Base-by-base conservation (phyloP, 2,113 vertebrate genomes). In the Benitochromis conjunctus region DNA sequence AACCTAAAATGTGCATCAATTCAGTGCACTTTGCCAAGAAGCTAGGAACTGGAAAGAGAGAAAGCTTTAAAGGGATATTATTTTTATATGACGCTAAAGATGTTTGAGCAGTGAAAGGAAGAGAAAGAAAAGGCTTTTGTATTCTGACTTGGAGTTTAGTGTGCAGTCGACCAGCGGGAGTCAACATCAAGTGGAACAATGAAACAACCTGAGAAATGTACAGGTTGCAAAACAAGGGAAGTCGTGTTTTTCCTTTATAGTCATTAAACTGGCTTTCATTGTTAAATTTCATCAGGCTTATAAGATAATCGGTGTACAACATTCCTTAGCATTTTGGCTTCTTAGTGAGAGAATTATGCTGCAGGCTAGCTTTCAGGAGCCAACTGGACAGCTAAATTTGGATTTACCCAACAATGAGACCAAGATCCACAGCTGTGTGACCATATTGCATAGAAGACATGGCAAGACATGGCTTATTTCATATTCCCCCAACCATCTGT, bases 311-410 rank as follows among this genome's bases (percentile, higher is more conserved):
- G 88, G 54, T 85, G 83, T 85, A 12, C 64, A 91, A 93, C 90
- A 92, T 92, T 91, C 87, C 77, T 89, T 86, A 84, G 86, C 81
- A 69, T 95, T 89, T 84, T 93, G 91, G 90, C 91, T 88, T 76
- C 57, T 69, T 55, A 55, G 82, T 86, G 86, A 77, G 86, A 86
- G 64, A 92, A 90, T 91, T 91, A 88, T 89, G 91, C 92, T 91
- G 90, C 93, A 92, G 90, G 91, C 87, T 91, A 92, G 88, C 82
- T 69, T 86, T 90, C 85, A 82, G 82, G 88, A 92, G 93, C 94
- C 93, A 95, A 93, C 90, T 94, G 92, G 94, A 92, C 90, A 91
- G 92, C 92, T 91, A 92, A 82, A 89, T 94, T 93, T 94, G 91
- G 93, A 93, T 94, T 94, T 89, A 69, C 57, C 90, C 83, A 91